phyloP scores from a whole-genome alignment of 2,888 invertebrate species.

The Trileptium ribeirensis region DNA sequence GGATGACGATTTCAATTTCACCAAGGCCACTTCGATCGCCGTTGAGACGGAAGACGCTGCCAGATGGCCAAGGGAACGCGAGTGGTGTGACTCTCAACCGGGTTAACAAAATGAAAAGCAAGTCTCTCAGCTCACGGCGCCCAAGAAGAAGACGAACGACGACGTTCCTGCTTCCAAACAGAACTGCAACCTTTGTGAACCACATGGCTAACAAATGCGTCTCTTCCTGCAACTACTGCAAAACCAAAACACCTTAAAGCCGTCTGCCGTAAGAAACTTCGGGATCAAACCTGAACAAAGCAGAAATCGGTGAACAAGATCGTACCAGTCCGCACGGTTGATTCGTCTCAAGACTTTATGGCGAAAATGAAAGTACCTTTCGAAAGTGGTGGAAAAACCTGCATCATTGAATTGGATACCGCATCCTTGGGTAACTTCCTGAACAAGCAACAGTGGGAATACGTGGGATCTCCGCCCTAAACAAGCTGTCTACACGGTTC shows the following conservation, averaged over 20 bases:
- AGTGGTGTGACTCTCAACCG: too few relatives aligned
- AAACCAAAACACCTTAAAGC: background rate
- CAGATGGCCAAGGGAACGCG: too few relatives aligned
- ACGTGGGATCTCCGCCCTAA: background rate
- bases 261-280: conserved; percentile 3
- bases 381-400: background rate
- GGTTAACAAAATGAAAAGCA: too few relatives aligned
- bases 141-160: too few relatives aligned
- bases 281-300: too few relatives aligned
- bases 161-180: too few relatives aligned
- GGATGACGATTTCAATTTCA: conserved; percentile 29
- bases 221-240: background rate
- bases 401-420: conserved; percentile 25
- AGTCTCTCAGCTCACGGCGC: too few relatives aligned
- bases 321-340: background rate
- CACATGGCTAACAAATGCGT: background rate
- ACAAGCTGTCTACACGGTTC: too few relatives aligned
- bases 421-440: conserved; percentile 16
- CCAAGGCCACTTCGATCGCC: conserved; percentile 29
- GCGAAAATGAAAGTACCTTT: conserved; percentile 23
- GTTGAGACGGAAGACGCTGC: conserved; percentile 35
- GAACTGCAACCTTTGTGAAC: too few relatives aligned
- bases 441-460: background rate
- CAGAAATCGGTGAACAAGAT: too few relatives aligned
- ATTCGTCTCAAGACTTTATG: too few relatives aligned